Conservation (phyloP, 2,113 vertebrate genomes). For the Strix uralensis region DNA sequence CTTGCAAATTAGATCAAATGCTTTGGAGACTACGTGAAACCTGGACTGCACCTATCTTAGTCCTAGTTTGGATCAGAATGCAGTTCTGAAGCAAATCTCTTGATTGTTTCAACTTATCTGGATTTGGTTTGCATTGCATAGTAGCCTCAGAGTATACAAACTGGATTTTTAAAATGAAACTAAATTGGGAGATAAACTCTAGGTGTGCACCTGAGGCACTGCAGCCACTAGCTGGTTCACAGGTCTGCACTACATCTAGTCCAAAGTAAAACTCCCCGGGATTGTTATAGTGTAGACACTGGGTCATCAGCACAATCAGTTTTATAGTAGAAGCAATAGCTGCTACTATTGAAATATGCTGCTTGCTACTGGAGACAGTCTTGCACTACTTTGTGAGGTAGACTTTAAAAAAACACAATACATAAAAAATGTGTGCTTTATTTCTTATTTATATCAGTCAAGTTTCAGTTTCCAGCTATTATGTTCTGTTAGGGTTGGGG, state of each 20-base stretch:
- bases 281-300: not conserved
- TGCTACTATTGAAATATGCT: not conserved
- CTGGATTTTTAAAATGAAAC: not conserved
- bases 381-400: not conserved
- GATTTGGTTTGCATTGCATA: not conserved
- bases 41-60: not conserved
- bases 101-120: not conserved
- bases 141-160: not conserved
- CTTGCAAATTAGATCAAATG: not conserved
- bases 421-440: not conserved
- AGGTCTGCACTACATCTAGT: not conserved
- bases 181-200: not conserved
- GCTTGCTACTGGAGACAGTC: not conserved
- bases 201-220: not conserved
- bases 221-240: not conserved
- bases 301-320: not conserved
- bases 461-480: not conserved
- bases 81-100: not conserved
- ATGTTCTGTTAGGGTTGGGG: not conserved
- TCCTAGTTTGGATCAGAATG: not conserved
- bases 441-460: not conserved
- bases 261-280: not conserved
- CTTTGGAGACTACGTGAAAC: not conserved
- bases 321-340: not conserved
- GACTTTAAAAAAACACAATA: not conserved